Evolutionary conservation across 2,888 invertebrate species (phyloP).

Genomic region (Amblyjoppa fuscipennis): DNA sequence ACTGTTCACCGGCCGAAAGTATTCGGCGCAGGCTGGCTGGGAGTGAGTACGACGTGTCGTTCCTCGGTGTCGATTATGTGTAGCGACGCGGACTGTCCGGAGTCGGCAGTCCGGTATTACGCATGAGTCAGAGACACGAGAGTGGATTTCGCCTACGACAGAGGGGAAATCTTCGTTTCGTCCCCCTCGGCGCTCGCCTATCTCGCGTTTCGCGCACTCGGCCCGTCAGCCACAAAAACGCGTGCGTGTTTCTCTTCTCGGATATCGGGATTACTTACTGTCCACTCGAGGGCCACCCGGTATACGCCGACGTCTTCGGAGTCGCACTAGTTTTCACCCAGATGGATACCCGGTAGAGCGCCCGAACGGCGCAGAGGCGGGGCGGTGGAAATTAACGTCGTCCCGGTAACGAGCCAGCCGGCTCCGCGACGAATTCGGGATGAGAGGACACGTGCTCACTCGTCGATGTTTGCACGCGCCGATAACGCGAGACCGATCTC

Average conservation of each 20-base stretch:
- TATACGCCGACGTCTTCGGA: constrained; percentile 14
- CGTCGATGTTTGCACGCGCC: not conserved
- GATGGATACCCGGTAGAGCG: not conserved
- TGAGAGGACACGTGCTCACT: constrained; percentile 32
- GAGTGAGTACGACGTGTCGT: constrained; percentile 72
- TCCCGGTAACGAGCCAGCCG: constrained; percentile 32
- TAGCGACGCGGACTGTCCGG: not conserved
- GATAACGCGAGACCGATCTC: not conserved
- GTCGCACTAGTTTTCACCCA: not conserved
- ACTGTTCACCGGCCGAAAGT: constrained; percentile 80
- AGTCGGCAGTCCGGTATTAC: constrained; percentile 30
- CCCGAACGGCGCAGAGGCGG: not conserved
- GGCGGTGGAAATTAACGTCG: constrained; percentile 10
- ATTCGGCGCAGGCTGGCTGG: constrained; percentile 79
- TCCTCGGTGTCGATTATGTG: not conserved
- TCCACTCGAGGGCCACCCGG: constrained; percentile 6
- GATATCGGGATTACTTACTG: constrained; percentile 15
- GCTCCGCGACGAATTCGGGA: constrained; percentile 36
- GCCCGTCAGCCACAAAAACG: not conserved
- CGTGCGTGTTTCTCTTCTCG: not conserved
- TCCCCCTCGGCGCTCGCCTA: not conserved
- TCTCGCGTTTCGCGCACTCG: not conserved
- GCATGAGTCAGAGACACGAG: constrained; percentile 43
- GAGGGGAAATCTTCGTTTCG: constrained; percentile 1
- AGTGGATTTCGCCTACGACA: constrained; percentile 6